Conservation (phyloP, 2,113 vertebrate species). For the Crocuta crocuta region DNA sequence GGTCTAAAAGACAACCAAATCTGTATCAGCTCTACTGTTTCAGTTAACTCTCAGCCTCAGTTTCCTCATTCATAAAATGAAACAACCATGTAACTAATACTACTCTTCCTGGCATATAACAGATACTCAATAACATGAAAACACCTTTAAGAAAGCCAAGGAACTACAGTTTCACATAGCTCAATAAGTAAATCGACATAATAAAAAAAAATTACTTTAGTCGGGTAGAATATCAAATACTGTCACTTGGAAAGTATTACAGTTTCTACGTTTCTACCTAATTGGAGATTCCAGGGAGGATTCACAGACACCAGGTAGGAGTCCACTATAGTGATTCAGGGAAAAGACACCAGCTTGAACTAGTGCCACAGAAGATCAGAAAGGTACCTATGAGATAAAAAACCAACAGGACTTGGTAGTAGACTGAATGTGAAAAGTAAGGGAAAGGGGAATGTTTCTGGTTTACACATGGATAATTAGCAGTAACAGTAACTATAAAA, state of each 20-base stretch:
- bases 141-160: slow-evolving; percentile 7
- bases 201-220: not conserved
- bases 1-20: not conserved
- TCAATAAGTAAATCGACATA: not conserved
- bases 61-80: slow-evolving; percentile 29
- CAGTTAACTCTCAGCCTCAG: not conserved
- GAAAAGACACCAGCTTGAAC: not conserved
- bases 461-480: not conserved
- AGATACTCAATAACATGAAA: not conserved
- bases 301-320: not conserved
- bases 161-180: not conserved
- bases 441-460: not conserved
- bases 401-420: not conserved
- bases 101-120: not conserved
- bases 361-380: not conserved
- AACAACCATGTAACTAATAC: not conserved
- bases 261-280: not conserved
- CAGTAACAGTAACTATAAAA: not conserved
- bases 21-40: not conserved
- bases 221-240: not conserved
- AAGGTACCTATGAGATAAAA: not conserved
- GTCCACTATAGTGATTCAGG: not conserved
- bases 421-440: not conserved
- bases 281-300: not conserved
- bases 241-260: not conserved